These are phyloP conservation scores for Zele albiditarsus DNA, from an alignment of 2,888 invertebrate genomes.

Conservation along the genomic window DNA sequence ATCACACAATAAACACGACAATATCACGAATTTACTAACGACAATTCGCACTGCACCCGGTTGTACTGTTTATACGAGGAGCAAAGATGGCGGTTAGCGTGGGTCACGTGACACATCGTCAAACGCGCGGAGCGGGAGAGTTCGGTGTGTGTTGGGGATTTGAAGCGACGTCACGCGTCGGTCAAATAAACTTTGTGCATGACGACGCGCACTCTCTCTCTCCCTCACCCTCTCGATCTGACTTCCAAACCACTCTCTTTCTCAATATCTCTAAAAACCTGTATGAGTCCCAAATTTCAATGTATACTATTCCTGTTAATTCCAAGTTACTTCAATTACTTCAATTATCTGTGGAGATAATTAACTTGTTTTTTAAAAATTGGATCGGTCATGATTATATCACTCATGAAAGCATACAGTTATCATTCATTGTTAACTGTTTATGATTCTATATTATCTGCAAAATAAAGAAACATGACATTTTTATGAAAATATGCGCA, in stretches of 20 bases:
- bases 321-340: no score
- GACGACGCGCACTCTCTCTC: slow-evolving; percentile 50
- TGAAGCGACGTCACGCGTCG: slow-evolving; percentile 56
- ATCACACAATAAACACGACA: slow-evolving; percentile 69
- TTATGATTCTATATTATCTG: no score
- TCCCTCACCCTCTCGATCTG: no score
- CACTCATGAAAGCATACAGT: no score
- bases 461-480: no score
- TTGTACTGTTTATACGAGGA: slow-evolving; percentile 76
- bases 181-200: slow-evolving; percentile 51
- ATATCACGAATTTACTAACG: slow-evolving; percentile 65
- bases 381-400: no score
- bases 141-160: slow-evolving; percentile 13
- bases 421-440: no score
- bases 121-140: slow-evolving; percentile 67
- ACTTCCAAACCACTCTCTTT: background rate
- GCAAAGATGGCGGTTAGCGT: slow-evolving; percentile 79
- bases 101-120: slow-evolving; percentile 75
- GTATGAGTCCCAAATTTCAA: background rate
- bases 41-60: slow-evolving; percentile 73
- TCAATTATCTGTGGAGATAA: no score
- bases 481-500: no score
- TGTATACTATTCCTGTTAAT: background rate
- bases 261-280: background rate
- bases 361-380: no score